Conservation (phyloP, 2,113 vertebrate genomes). For the Sander vitreus region DNA sequence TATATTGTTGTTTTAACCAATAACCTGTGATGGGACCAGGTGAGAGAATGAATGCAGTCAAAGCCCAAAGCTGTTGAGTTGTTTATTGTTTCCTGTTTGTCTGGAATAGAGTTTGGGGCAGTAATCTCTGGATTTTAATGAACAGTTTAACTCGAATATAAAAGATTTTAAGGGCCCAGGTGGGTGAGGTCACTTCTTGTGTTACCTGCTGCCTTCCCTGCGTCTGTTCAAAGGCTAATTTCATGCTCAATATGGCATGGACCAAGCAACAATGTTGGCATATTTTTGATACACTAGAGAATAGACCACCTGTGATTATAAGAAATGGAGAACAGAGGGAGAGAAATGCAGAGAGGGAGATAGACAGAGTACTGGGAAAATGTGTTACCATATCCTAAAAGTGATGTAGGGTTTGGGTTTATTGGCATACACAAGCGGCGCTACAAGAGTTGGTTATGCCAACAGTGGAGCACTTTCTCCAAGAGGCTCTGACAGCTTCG, state of each 20-base stretch:
- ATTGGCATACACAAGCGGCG: neutral
- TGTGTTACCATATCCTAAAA: neutral
- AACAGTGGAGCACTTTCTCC: too few species aligned
- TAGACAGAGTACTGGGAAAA: neutral
- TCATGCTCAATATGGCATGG: conserved; percentile 36
- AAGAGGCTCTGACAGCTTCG: too few species aligned
- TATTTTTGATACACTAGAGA: conserved; percentile 28
- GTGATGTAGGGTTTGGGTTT: neutral
- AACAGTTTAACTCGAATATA: conserved; percentile 55
- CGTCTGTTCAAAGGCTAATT: conserved; percentile 51
- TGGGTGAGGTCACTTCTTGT: conserved; percentile 25
- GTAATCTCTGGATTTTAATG: conserved; percentile 55
- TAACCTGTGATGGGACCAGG: neutral
- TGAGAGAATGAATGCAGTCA: neutral
- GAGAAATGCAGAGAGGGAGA: neutral
- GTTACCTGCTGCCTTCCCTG: conserved; percentile 28
- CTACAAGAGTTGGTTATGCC: neutral
- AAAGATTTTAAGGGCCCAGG: too few species aligned
- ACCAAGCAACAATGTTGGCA: neutral
- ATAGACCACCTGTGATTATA: conserved; percentile 25
- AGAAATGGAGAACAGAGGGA: conserved; percentile 6
- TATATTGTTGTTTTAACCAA: conserved; percentile 28
- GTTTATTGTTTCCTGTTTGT: conserved; percentile 23
- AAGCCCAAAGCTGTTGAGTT: conserved; percentile 17
- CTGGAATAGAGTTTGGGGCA: conserved; percentile 36